Evolutionary conservation across 2,888 invertebrate species (phyloP).

Genomic region (Nomada lathburiana): DNA sequence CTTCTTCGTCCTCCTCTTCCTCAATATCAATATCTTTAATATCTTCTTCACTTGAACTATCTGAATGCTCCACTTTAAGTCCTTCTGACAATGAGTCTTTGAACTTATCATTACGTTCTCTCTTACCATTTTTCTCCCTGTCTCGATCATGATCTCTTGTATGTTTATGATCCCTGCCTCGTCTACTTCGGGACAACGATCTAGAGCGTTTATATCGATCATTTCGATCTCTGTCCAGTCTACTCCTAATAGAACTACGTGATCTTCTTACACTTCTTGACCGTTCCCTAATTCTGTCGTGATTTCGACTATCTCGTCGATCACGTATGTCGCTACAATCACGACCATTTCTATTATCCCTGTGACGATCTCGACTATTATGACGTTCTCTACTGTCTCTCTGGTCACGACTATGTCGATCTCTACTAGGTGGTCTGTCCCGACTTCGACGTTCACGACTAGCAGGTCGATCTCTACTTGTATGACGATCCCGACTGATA

Average conservation of each 20-base stretch:
- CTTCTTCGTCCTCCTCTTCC: slow-evolving; percentile 96
- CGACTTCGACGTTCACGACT: slow-evolving; percentile 63
- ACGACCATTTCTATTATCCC: slow-evolving; percentile 77
- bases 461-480: slow-evolving; percentile 70
- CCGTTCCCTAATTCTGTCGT: slow-evolving; percentile 77
- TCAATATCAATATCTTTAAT: slow-evolving; percentile 90
- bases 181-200: slow-evolving; percentile 76
- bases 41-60: slow-evolving; percentile 90
- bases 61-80: slow-evolving; percentile 88
- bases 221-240: slow-evolving; percentile 77
- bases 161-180: slow-evolving; percentile 80
- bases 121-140: slow-evolving; percentile 82
- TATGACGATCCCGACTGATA: slow-evolving; percentile 68
- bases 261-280: slow-evolving; percentile 81
- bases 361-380: slow-evolving; percentile 67
- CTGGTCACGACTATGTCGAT: slow-evolving; percentile 79
- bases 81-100: slow-evolving; percentile 92
- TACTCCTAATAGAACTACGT: slow-evolving; percentile 78
- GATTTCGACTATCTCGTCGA: slow-evolving; percentile 79
- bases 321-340: slow-evolving; percentile 82
- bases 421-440: slow-evolving; percentile 74
- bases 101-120: slow-evolving; percentile 86
- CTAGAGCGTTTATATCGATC: slow-evolving; percentile 79
- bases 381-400: slow-evolving; percentile 79
- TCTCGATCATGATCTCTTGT: slow-evolving; percentile 83